Evolutionary conservation across 1,140 invertebrate genomes (phyloP).

Genomic region (Piezodorus guildinii): DNA sequence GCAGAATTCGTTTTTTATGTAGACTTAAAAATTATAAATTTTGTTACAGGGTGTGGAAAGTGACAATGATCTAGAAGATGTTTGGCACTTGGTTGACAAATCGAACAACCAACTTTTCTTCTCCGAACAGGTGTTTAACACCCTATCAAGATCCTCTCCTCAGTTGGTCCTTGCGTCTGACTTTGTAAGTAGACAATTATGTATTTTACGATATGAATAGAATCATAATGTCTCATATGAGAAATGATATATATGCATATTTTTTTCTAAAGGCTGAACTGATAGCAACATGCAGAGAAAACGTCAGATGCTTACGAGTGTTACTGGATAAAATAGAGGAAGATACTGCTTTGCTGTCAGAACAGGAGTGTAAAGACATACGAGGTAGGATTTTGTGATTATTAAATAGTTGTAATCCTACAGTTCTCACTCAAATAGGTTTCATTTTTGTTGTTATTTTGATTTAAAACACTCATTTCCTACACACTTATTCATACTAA

Average conservation of each 20-base stretch:
- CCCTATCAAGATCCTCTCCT: constrained; percentile 34
- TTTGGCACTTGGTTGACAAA: constrained; percentile 43
- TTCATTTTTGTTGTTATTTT: too few relatives aligned
- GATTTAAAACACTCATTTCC: too few relatives aligned
- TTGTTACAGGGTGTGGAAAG: constrained; percentile 31
- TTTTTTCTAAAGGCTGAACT: constrained; percentile 57
- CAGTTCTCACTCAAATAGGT: too few relatives aligned
- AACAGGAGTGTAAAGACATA: constrained; percentile 32
- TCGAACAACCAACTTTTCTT: constrained; percentile 42
- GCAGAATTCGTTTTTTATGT: neutral
- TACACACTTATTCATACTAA: too few relatives aligned
- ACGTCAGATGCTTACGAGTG: constrained; percentile 51
- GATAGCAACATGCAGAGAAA: constrained; percentile 59
- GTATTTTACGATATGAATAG: constrained; percentile 5
- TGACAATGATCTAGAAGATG: constrained; percentile 53
- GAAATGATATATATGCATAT: neutral
- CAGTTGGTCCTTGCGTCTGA: constrained; percentile 34
- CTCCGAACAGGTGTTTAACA: constrained; percentile 43
- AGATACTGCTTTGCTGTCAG: constrained; percentile 30
- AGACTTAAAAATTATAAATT: constrained; percentile 2
- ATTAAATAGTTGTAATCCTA: too few relatives aligned
- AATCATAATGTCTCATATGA: neutral
- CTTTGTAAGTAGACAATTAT: constrained; percentile 36
- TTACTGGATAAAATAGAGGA: constrained; percentile 39
- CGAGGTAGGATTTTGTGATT: constrained; percentile 30